Percentiles rank a stretch among this genome's conserved stretches.
Conservation (phyloP, 2,888 invertebrate species). For the Molorchus minor region DNA sequence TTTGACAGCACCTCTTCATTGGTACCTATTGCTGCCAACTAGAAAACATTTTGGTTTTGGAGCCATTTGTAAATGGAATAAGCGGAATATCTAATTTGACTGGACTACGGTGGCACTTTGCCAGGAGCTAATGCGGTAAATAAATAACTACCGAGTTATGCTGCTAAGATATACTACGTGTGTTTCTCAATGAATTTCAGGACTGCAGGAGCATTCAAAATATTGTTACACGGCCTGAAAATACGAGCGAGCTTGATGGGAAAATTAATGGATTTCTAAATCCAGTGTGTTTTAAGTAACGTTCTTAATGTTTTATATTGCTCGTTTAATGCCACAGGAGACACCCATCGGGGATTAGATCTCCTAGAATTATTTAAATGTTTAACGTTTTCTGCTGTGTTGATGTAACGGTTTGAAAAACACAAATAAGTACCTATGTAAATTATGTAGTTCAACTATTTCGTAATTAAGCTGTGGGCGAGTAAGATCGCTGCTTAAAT, state of each 20-base stretch:
- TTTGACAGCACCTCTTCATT: no score
- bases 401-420: not conserved
- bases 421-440: not conserved
- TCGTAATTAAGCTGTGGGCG: not conserved
- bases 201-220: slow-evolving; percentile 46
- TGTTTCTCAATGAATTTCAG: slow-evolving; percentile 50
- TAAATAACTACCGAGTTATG: slow-evolving; percentile 47
- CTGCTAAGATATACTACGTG: slow-evolving; percentile 46
- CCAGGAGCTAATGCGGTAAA: slow-evolving; percentile 48
- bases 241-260: slow-evolving; percentile 22
- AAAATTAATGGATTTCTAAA: slow-evolving; percentile 30
- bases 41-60: no score
- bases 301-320: slow-evolving; percentile 18
- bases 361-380: slow-evolving; percentile 1
- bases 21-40: no score
- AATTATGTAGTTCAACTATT: not conserved
- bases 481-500: not conserved
- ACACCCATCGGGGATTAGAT: slow-evolving; percentile 15
- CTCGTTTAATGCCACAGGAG: slow-evolving; percentile 9
- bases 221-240: slow-evolving; percentile 41
- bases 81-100: no score
- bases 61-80: no score
- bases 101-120: slow-evolving; percentile 49
- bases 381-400: not conserved
- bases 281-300: slow-evolving; percentile 22